phyloP scores from a whole-genome alignment of 2,888 invertebrate genomes.

The Slavum lentiscoides region DNA sequence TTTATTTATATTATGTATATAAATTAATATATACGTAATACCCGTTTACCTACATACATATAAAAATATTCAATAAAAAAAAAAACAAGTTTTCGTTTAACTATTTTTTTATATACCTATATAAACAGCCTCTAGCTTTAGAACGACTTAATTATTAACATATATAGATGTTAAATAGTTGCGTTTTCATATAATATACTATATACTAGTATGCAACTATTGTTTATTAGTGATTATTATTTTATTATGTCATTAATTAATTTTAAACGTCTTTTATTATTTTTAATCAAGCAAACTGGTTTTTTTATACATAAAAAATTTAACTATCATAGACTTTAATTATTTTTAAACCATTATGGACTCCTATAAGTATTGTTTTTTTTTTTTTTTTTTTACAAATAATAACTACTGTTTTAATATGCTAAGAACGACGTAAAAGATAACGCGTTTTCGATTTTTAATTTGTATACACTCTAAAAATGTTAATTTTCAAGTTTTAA shows the following conservation, averaged over 20 bases:
- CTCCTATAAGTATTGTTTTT: too few relatives aligned
- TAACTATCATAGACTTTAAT: neutral
- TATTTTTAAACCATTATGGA: too few relatives aligned
- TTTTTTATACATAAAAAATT: neutral
- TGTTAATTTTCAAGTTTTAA: neutral
- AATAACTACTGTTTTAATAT: neutral
- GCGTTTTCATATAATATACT: too few relatives aligned
- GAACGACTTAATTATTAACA: slow-evolving; percentile 12
- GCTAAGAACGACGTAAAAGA: neutral
- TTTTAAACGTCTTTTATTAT: neutral
- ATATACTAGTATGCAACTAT: too few relatives aligned
- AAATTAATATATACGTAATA: too few relatives aligned
- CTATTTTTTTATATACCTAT: neutral
- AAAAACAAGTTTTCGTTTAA: neutral
- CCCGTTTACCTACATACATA: too few relatives aligned
- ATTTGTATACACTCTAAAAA: neutral
- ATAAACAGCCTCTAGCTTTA: neutral
- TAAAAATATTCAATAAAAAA: neutral
- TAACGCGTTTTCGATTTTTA: neutral
- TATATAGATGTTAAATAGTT: too few relatives aligned
- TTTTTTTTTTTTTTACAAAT: neutral
- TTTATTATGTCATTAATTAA: slow-evolving; percentile 21
- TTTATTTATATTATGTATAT: too few relatives aligned
- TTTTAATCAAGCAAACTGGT: neutral
- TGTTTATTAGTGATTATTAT: neutral